Conservation (phyloP, 2,888 invertebrate species). For the Nephrocerus scutellatus region DNA sequence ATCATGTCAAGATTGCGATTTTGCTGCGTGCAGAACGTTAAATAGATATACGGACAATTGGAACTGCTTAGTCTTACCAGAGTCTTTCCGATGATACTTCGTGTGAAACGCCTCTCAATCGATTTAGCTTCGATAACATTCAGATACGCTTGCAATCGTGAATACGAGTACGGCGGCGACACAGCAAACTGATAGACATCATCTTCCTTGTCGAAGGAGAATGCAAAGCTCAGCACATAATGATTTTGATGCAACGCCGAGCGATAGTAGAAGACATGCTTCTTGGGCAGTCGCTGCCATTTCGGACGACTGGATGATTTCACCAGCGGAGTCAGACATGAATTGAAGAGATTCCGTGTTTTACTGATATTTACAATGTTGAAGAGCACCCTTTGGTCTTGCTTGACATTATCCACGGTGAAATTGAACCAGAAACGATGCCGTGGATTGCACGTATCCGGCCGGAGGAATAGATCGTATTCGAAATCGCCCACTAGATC, state of each 20-base stretch:
- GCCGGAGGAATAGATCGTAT: slow-evolving; percentile 91
- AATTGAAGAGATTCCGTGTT: slow-evolving; percentile 77
- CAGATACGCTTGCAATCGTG: slow-evolving; percentile 78
- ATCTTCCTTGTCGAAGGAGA: slow-evolving; percentile 90
- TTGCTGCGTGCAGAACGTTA: slow-evolving; percentile 59
- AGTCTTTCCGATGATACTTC: slow-evolving; percentile 63
- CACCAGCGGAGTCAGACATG: slow-evolving; percentile 89
- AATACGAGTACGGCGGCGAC: slow-evolving; percentile 93
- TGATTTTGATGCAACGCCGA: slow-evolving; percentile 83
- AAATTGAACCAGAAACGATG: slow-evolving; percentile 97
- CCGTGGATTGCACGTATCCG: slow-evolving; percentile 92
- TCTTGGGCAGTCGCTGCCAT: slow-evolving; percentile 79
- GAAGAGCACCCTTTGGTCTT: slow-evolving; percentile 92
- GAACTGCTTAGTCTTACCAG: slow-evolving; percentile 49
- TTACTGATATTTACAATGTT: slow-evolving; percentile 96
- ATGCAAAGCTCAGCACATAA: slow-evolving; percentile 87
- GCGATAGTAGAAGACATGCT: slow-evolving; percentile 86
- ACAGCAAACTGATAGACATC: slow-evolving; percentile 93
- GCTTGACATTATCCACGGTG: slow-evolving; percentile 89
- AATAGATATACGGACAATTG: not conserved
- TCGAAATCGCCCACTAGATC: slow-evolving; percentile 90
- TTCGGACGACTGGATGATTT: slow-evolving; percentile 83
- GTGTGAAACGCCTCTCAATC: slow-evolving; percentile 54
- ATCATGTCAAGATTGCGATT: slow-evolving; percentile 83
- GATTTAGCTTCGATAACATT: slow-evolving; percentile 59